These are phyloP conservation scores for Corydoras sp. DNA, from an alignment of 2,113 vertebrate species.

Conservation along the genomic window DNA sequence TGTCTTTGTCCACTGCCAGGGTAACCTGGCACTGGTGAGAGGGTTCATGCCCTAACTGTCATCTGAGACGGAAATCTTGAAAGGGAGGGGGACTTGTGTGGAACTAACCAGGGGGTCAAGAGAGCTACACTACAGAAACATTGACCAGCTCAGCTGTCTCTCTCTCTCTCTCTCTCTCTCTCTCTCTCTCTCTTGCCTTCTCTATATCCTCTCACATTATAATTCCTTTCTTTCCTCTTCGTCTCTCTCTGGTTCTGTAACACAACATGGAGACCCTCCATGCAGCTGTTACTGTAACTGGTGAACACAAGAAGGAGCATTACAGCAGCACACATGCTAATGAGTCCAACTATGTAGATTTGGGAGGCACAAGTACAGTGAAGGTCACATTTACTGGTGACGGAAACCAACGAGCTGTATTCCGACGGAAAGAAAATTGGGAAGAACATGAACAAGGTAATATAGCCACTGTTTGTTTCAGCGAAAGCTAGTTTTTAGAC, in stretches of 20 bases:
- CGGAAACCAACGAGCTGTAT: conserved; percentile 57
- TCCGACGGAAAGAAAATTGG: conserved; percentile 53
- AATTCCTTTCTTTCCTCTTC: too few relatives aligned
- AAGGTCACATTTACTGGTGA: conserved; percentile 65
- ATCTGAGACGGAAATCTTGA: conserved; percentile 28
- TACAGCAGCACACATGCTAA: conserved; percentile 11
- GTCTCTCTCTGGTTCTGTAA: too few relatives aligned
- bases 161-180: too few relatives aligned
- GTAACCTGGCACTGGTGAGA: conserved; percentile 17
- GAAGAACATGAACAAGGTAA: conserved; percentile 23
- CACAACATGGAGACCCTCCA: conserved; percentile 69
- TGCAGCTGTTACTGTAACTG: conserved; percentile 61
- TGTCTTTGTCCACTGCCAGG: conserved; percentile 12
- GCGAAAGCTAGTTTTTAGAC: too few relatives aligned
- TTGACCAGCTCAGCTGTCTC: neutral
- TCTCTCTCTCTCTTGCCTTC: too few relatives aligned
- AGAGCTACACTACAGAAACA: conserved; percentile 18
- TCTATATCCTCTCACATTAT: too few relatives aligned
- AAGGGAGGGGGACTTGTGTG: neutral
- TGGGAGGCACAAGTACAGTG: conserved; percentile 44
- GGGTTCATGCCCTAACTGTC: conserved; percentile 26
- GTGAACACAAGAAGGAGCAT: conserved; percentile 51
- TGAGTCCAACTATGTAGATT: conserved; percentile 71
- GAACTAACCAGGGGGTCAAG: conserved; percentile 21
- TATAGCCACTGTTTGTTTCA: too few relatives aligned